Percentiles rank a stretch among this genome's conserved stretches.
Conservation (phyloP, 2,888 invertebrate species). For the Anthrax anthrax region DNA sequence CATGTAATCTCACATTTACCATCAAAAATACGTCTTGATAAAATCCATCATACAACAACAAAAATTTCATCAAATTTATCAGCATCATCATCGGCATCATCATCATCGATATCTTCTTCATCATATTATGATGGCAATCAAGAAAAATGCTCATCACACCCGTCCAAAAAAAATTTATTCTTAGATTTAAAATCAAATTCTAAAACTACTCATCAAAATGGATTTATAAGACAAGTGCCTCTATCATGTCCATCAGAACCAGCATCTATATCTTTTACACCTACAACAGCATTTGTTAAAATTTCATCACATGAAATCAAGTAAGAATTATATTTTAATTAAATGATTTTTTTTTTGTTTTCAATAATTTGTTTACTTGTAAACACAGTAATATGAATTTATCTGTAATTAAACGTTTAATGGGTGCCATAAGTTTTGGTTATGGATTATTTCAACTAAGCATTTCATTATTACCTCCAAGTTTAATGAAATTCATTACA, state of each 20-base stretch:
- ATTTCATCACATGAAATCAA: not conserved
- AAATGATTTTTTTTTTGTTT: not conserved
- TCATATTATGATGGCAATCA: not conserved
- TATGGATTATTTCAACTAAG: slow-evolving; percentile 54
- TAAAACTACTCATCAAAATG: not conserved
- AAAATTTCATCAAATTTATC: not conserved
- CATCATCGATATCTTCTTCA: not conserved
- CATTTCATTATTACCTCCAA: slow-evolving; percentile 50
- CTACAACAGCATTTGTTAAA: not conserved
- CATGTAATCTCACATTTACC: not conserved
- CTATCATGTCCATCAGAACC: slow-evolving; percentile 12
- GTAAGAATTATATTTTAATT: not conserved
- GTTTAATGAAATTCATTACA: slow-evolving; percentile 43
- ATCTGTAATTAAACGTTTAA: slow-evolving; percentile 37
- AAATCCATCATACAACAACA: not conserved
- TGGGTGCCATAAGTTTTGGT: slow-evolving; percentile 54
- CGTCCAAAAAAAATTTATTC: slow-evolving; percentile 9
- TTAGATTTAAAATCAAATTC: slow-evolving; percentile 7
- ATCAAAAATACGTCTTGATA: slow-evolving; percentile 3
- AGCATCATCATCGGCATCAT: not conserved
- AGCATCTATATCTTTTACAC: slow-evolving; percentile 1
- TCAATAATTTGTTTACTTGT: not conserved
- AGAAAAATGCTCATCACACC: not conserved
- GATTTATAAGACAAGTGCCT: slow-evolving; percentile 8
- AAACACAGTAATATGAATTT: slow-evolving; percentile 1